Base-by-base conservation (phyloP, 2,113 vertebrate genomes). In the Crocuta crocuta region DNA sequence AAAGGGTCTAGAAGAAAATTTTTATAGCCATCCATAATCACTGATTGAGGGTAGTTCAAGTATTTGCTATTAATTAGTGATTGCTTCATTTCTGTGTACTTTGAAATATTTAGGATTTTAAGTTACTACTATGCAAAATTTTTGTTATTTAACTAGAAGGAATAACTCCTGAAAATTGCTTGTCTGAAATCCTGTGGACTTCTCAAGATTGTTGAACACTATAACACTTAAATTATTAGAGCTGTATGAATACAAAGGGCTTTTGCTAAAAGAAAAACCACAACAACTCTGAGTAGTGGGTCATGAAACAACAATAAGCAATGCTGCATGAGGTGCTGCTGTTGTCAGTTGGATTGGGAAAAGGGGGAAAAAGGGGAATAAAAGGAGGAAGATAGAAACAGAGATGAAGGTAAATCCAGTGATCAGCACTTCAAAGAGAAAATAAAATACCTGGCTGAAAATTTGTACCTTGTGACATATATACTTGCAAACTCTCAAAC, bases 81-180 rank as follows among this genome's bases (percentile, higher is more conserved):
- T 88, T 79, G 5, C 48, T 96, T 96, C 43, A 79, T 76, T 11
- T 58, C 12, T 43, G 24, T 45, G 15, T 43, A 31, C 31, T 97
- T 87, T 80, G 68, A 83, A 92, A 79, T 82, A 81, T 35, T 89
- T 90, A 31, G 9, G 2, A 93, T 94, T 96, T 94, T 48, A 80
- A 88, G 53, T 97, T 80, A 84, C 58, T 58, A 26, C 50, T 39
- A 76, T 85, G 45, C 70, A 95, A 50, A 89, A 50, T 89, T 0
- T 4, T 89, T 61, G 2, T 80, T 58, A 87, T 89, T 84, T 87
- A 84, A 33, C 76, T 61, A 93, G 63, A 92, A 82, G 7, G 21
- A 85, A 58, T 70, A 23, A 68, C 89, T 58, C 31, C 17, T 74
- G 23, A 58, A 89, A 93, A 39, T 74, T 43, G 16, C 39, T 88